phyloP scores from a whole-genome alignment of 2,797 vertebrate species.

The Platyrinchus mystaceus region DNA sequence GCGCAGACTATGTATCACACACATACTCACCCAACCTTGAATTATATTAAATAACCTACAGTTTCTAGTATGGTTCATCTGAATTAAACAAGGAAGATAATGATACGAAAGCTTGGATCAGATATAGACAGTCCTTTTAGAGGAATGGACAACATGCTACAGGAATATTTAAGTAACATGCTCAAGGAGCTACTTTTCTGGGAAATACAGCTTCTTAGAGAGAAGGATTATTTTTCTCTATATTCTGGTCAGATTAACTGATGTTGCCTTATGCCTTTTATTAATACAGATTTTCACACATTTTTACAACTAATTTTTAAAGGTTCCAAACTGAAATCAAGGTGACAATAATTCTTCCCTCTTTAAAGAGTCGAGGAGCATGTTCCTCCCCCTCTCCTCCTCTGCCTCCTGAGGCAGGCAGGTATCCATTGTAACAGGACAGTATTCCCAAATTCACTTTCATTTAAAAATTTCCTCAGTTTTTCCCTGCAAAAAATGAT shows the following conservation, averaged over 20 bases:
- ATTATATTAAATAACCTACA: background rate
- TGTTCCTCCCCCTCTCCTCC: accelerated
- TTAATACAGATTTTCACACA: background rate
- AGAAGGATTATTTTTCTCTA: background rate
- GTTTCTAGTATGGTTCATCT: background rate
- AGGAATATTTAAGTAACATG: background rate
- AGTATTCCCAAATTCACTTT: background rate
- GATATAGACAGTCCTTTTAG: background rate
- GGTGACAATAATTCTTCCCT: background rate
- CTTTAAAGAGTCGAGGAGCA: background rate
- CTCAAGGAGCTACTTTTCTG: background rate
- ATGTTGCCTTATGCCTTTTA: background rate
- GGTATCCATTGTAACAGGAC: background rate
- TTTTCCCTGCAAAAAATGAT: background rate
- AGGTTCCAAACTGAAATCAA: background rate
- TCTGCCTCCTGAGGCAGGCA: background rate
- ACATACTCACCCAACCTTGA: background rate
- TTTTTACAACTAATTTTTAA: background rate
- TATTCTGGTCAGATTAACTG: background rate
- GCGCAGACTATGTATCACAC: background rate
- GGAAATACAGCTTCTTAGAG: background rate
- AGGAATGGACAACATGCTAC: accelerated
- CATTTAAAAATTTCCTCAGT: background rate
- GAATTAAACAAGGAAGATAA: background rate
- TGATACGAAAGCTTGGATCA: background rate